These are phyloP conservation scores for Zoanthus sansibaricus DNA, from an alignment of 92 coral and sea anemone species.

Conservation along the genomic window DNA sequence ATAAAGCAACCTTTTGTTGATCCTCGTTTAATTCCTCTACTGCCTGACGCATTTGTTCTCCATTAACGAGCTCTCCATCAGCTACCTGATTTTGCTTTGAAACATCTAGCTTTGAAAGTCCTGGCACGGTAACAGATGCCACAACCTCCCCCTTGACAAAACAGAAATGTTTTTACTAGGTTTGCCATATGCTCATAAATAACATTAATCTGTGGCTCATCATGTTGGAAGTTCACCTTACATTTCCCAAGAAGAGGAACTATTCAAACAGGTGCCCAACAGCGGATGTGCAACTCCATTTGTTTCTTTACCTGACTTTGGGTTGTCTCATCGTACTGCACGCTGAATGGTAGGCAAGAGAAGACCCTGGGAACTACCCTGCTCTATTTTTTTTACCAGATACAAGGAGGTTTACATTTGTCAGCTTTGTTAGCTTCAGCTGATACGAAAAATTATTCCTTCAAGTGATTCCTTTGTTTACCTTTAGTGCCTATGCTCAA, in stretches of 20 bases:
- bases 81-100: background rate
- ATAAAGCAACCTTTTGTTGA: conserved; percentile 1
- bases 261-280: background rate
- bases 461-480: no score
- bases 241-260: background rate
- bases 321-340: conserved; percentile 29
- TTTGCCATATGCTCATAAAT: background rate
- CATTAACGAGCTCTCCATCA: no score
- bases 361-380: background rate
- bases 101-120: background rate
- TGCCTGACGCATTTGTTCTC: background rate
- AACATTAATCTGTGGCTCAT: no score
- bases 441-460: no score
- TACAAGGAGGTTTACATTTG: no score
- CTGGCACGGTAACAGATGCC: no score
- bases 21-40: background rate
- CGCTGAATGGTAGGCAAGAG: conserved; percentile 17
- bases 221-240: background rate
- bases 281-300: no score
- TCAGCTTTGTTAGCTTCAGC: no score
- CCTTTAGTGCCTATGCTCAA: no score
- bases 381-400: no score
- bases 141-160: background rate
- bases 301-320: background rate
- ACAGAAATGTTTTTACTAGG: background rate